These are phyloP conservation scores for Acromyrmex heyeri DNA, from an alignment of 1,140 invertebrate species.

Conservation along the genomic window DNA sequence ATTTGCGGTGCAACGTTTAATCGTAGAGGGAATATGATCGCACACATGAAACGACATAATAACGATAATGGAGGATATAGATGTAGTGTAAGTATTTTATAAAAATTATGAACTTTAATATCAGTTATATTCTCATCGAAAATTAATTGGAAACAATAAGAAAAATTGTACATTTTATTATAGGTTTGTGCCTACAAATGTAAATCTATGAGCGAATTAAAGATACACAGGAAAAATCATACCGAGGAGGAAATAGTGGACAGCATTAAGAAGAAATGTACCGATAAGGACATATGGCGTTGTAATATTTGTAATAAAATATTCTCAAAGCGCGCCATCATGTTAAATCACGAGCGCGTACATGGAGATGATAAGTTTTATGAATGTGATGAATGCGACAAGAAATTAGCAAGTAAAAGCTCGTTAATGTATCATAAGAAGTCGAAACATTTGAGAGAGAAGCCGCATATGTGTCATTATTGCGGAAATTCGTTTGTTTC, in stretches of 20 bases:
- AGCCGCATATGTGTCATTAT: slow-evolving; percentile 86
- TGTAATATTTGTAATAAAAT: slow-evolving; percentile 80
- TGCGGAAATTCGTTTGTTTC: slow-evolving; percentile 87
- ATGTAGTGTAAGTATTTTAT: slow-evolving; percentile 79
- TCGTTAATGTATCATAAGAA: slow-evolving; percentile 80
- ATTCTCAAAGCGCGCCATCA: slow-evolving; percentile 82
- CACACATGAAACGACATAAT: slow-evolving; percentile 81
- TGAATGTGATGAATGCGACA: slow-evolving; percentile 79
- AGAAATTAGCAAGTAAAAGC: slow-evolving; percentile 78
- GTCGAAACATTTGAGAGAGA: slow-evolving; percentile 87
- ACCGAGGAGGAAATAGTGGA: slow-evolving; percentile 76
- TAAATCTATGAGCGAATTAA: slow-evolving; percentile 82
- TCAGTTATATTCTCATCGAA: not conserved
- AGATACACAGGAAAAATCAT: slow-evolving; percentile 79
- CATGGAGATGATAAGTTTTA: slow-evolving; percentile 70
- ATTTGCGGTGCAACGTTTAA: slow-evolving; percentile 80
- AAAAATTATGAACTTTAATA: not conserved
- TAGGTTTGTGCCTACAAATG: slow-evolving; percentile 78
- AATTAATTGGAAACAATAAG: not conserved
- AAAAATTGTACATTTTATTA: not conserved
- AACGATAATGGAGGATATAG: slow-evolving; percentile 75
- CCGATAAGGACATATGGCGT: slow-evolving; percentile 70
- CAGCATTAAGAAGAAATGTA: slow-evolving; percentile 74
- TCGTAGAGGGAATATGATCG: slow-evolving; percentile 83
- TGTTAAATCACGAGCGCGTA: slow-evolving; percentile 81